Base-by-base conservation (phyloP, 2,113 vertebrate genomes). In the Lepus americanus region DNA sequence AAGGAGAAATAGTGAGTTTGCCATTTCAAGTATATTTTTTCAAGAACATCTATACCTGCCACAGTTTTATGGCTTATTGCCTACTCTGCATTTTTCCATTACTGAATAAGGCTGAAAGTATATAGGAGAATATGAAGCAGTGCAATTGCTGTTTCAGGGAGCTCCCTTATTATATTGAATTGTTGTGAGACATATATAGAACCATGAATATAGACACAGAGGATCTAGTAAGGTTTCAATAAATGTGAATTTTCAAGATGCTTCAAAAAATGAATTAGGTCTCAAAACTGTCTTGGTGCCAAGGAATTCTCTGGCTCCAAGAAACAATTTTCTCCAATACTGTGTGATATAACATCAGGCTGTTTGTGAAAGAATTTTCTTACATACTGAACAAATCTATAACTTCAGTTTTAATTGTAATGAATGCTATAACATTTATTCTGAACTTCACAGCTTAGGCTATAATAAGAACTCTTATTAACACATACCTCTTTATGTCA, bases 231-330 rank as follows among this genome's bases (percentile, higher is more conserved):
- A 33, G 39, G 1, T 17, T 20, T 92, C 81, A 94, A 36, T 85
- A 74, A 77, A 74, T 74, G 20, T 49, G 33, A 76, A 79, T 79
- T 76, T 95, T 87, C 59, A 80, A 90, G 82, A 69, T 63, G 29
- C 20, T 33, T 89, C 59, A 69, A 88, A 87, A 92, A 95, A 64
- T 69, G 23, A 88, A 97, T 49, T 93, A 84, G 53, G 29, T 83
- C 36, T 87, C 76, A 67, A 82, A 86, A 86, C 25, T 61, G 23
- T 44, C 63, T 73, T 67, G 0, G 12, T 79, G 16, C 51, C 33
- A 67, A 82, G 51, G 69, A 63, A 63, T 83, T 55, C 33, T 83
- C 7, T 84, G 9, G 23, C 72, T 81, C 80, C 76, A 83, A 63
- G 27, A 66, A 80, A 17, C 11, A 55, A 33, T 83, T 78, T 84